phyloP scores from a whole-genome alignment of 2,888 invertebrate species.

The Euplagia quadripunctaria region DNA sequence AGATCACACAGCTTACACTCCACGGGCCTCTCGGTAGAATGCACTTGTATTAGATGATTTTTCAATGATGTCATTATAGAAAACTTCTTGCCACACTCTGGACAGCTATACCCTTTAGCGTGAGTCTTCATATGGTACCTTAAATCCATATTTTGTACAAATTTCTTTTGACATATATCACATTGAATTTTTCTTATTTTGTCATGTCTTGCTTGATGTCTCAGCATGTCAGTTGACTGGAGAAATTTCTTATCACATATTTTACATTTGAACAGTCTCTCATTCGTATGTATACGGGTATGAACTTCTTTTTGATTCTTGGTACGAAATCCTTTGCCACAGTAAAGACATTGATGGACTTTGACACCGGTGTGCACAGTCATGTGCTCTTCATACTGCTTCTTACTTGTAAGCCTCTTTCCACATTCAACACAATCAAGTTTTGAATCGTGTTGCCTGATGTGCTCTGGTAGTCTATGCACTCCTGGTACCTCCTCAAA shows the following conservation, averaged over 20 bases:
- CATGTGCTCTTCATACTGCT: constrained; percentile 44
- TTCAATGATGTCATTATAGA: neutral
- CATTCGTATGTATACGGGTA: constrained; percentile 49
- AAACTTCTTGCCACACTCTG: constrained; percentile 26
- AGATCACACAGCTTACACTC: constrained; percentile 27
- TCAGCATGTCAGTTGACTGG: constrained; percentile 21
- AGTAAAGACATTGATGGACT: constrained; percentile 56
- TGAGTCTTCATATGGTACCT: constrained; percentile 44
- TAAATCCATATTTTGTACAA: constrained; percentile 26
- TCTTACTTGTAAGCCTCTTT: neutral
- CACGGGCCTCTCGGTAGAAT: constrained; percentile 29
- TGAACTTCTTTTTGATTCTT: constrained; percentile 26
- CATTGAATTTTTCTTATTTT: constrained; percentile 39
- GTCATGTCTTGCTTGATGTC: constrained; percentile 41
- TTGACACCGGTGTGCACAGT: constrained; percentile 54
- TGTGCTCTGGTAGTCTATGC: constrained; percentile 10
- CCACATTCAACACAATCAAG: constrained; percentile 36
- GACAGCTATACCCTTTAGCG: constrained; percentile 44
- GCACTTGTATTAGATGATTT: constrained; percentile 25
- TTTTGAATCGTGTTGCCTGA: constrained; percentile 18
- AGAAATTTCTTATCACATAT: constrained; percentile 37
- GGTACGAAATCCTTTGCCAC: constrained; percentile 52
- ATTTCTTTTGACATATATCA: constrained; percentile 47
- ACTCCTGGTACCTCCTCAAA: neutral
- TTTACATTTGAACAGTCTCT: constrained; percentile 45